Evolutionary conservation across 2,797 vertebrate genomes (phyloP).

Genomic region (Sorex maritimensis): DNA sequence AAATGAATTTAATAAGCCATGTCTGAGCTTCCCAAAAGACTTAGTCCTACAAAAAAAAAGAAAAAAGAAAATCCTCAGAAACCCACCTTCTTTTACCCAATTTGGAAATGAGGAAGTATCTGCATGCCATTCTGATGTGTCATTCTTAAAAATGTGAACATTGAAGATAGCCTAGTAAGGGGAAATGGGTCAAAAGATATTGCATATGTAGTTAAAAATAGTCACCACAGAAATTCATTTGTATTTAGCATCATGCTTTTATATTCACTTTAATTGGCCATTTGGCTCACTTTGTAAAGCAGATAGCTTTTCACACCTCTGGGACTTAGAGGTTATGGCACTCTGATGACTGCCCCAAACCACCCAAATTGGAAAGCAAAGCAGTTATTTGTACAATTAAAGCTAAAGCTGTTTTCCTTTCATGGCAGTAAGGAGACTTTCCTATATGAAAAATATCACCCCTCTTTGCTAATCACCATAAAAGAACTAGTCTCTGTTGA

Average conservation of each 20-base stretch:
- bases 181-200: conserved; percentile 76
- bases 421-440: conserved; percentile 20
- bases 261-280: conserved; percentile 52
- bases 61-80: neutral
- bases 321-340: neutral
- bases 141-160: conserved; percentile 60
- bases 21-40: neutral
- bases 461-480: neutral
- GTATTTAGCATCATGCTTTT: conserved; percentile 26
- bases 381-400: conserved; percentile 63
- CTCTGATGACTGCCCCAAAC: neutral
- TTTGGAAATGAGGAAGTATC: conserved; percentile 55
- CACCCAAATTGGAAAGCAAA: neutral
- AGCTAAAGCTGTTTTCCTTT: conserved; percentile 38
- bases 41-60: neutral
- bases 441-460: neutral
- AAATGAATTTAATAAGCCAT: neutral
- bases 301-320: conserved; percentile 39
- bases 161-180: conserved; percentile 37
- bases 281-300: conserved; percentile 1
- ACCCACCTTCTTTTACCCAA: conserved; percentile 42
- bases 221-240: neutral
- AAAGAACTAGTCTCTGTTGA: neutral
- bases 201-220: conserved; percentile 73
- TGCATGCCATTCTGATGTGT: conserved; percentile 39